Conservation (phyloP, 2,797 vertebrate species). For the Falco berigora region DNA sequence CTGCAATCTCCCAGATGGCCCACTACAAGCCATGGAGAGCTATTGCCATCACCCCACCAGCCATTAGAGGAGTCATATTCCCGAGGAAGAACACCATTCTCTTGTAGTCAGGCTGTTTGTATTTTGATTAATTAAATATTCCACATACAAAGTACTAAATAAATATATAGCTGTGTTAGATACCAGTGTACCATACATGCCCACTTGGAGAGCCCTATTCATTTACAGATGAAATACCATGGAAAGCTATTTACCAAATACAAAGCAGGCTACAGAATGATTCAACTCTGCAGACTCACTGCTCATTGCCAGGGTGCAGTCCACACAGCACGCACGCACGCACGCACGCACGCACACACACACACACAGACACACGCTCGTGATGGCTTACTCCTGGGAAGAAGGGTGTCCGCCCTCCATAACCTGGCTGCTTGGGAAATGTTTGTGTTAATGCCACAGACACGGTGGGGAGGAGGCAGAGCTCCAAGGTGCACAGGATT, state of each 20-base stretch:
- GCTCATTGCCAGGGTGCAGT: not conserved
- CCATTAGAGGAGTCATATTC: not conserved
- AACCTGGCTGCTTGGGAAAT: not conserved
- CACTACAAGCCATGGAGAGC: not conserved
- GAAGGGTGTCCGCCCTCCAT: not conserved
- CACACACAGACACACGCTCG: not conserved
- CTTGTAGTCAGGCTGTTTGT: not conserved
- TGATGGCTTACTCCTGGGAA: not conserved
- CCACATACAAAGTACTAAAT: slow-evolving; percentile 43
- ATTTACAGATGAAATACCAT: not conserved
- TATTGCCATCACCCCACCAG: not conserved
- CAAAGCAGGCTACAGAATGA: slow-evolving; percentile 8
- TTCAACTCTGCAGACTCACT: not conserved
- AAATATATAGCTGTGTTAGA: slow-evolving; percentile 37
- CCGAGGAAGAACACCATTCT: not conserved
- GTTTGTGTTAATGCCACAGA: not conserved
- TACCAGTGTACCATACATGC: not conserved
- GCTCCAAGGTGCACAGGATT: not conserved
- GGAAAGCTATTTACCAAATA: not conserved
- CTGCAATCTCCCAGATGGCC: not conserved
- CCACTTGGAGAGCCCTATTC: not conserved
- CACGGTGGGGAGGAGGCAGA: not conserved
- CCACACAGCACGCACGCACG: not conserved
- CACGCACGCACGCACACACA: too few relatives aligned
- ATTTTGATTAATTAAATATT: slow-evolving; percentile 57